These are phyloP conservation scores for Hypomecis atomaria DNA, from an alignment of 2,888 invertebrate genomes.

Conservation along the genomic window DNA sequence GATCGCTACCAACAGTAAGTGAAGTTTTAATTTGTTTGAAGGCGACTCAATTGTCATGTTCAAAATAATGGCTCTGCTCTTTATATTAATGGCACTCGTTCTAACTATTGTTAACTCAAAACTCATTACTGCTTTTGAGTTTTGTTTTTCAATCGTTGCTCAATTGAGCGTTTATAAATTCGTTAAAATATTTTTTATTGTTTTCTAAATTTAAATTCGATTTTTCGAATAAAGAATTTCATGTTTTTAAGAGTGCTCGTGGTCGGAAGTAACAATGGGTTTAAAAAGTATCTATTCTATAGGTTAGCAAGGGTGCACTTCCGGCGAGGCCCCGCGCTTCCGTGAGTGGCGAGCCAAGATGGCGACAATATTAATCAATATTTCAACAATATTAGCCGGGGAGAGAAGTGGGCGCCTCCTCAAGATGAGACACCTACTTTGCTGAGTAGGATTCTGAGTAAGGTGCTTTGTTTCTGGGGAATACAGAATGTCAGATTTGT, in stretches of 20 bases:
- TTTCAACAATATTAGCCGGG: constrained; percentile 81
- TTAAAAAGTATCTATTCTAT: constrained; percentile 66
- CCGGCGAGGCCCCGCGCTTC: constrained; percentile 63
- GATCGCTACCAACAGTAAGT: constrained; percentile 34
- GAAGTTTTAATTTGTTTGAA: constrained; percentile 34
- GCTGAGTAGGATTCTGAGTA: constrained; percentile 47
- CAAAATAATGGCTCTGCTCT: constrained; percentile 35
- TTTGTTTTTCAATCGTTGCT: constrained; percentile 53
- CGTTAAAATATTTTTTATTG: constrained; percentile 47
- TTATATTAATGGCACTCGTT: constrained; percentile 43
- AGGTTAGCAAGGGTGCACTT: constrained; percentile 61
- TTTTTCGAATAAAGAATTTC: constrained; percentile 31
- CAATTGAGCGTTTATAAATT: constrained; percentile 60
- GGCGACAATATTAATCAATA: constrained; percentile 86
- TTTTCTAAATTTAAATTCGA: constrained; percentile 41
- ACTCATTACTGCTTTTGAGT: constrained; percentile 27
- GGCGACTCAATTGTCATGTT: constrained; percentile 25
- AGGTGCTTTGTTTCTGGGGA: constrained; percentile 34
- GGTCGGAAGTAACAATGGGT: constrained; percentile 63
- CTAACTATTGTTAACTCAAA: constrained; percentile 37
- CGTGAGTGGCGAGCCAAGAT: constrained; percentile 75
- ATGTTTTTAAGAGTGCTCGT: constrained; percentile 59
- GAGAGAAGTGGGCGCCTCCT: constrained; percentile 61
- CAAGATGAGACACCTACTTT: constrained; percentile 72
- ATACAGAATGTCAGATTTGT: constrained; percentile 19